Percentiles rank a stretch among this genome's conserved stretches.
phyloP scores from a whole-genome alignment of 2,797 vertebrate species.

The Kryptopterus vitreolus region DNA sequence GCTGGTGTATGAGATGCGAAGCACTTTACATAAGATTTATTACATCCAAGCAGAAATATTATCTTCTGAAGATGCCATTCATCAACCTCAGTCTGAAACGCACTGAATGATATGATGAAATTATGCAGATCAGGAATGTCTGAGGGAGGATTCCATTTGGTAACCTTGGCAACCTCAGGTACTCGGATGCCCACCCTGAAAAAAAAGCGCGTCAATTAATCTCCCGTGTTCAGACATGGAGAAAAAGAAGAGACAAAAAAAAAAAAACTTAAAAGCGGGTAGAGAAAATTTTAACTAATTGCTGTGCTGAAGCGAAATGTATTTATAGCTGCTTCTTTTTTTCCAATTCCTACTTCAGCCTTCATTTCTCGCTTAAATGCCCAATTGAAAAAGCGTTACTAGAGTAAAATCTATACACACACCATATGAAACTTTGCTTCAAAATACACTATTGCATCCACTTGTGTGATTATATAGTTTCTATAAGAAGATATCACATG shows the following conservation, averaged over 20 bases:
- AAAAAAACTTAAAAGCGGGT: not conserved
- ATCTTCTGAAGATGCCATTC: slow-evolving; percentile 91
- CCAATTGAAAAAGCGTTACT: slow-evolving; percentile 1
- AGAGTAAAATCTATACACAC: not conserved
- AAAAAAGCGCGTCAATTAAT: slow-evolving; percentile 63
- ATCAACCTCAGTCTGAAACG: slow-evolving; percentile 89
- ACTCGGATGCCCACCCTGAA: slow-evolving; percentile 66
- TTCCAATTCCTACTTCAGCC: not conserved
- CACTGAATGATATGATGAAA: slow-evolving; percentile 91
- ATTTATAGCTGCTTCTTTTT: slow-evolving; percentile 21
- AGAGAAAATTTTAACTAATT: slow-evolving; percentile 46
- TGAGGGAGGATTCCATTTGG: slow-evolving; percentile 91
- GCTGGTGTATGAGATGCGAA: slow-evolving; percentile 70
- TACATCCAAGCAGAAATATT: slow-evolving; percentile 96
- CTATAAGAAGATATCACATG: not conserved
- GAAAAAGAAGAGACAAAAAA: slow-evolving; percentile 26
- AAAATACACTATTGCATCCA: not conserved
- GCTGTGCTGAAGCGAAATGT: slow-evolving; percentile 38
- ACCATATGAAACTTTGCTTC: not conserved
- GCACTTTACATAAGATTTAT: slow-evolving; percentile 93
- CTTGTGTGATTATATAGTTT: not conserved
- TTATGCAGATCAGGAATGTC: slow-evolving; percentile 97
- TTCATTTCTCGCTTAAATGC: not conserved
- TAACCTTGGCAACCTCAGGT: slow-evolving; percentile 99
- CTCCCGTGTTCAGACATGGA: slow-evolving; percentile 44